These are phyloP conservation scores for Semicossyphus pulcher DNA, from an alignment of 2,113 vertebrate genomes.

Conservation along the genomic window DNA sequence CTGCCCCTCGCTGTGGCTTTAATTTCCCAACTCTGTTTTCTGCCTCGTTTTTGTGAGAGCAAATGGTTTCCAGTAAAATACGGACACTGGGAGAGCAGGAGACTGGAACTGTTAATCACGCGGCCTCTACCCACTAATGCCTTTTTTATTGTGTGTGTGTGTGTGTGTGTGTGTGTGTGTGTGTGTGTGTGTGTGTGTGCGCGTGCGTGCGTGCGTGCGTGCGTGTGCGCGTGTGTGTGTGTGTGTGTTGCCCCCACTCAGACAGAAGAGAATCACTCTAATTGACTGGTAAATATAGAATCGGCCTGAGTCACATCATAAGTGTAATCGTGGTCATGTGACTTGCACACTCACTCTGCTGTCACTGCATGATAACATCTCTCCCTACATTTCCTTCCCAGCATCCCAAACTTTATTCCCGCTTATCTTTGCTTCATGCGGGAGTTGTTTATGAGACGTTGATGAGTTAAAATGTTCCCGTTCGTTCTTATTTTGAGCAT, in stretches of 20 bases:
- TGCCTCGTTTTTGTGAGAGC: slow-evolving; percentile 38
- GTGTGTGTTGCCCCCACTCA: background rate
- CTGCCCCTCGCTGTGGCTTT: slow-evolving; percentile 19
- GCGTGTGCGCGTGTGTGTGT: no score
- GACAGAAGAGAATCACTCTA: slow-evolving; percentile 15
- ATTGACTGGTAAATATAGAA: slow-evolving; percentile 27
- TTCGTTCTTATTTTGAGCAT: background rate
- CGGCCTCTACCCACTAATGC: slow-evolving; percentile 1
- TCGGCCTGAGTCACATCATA: slow-evolving; percentile 28
- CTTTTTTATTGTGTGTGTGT: slow-evolving; percentile 2
- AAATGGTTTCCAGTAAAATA: slow-evolving; percentile 36
- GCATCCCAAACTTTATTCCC: slow-evolving; percentile 22
- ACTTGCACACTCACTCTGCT: slow-evolving; percentile 16
- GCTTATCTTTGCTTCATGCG: background rate
- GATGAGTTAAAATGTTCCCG: background rate
- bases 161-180: background rate
- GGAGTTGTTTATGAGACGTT: slow-evolving; percentile 13
- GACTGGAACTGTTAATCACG: slow-evolving; percentile 35
- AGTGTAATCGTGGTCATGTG: slow-evolving; percentile 20
- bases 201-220: no score
- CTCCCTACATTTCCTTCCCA: slow-evolving; percentile 21
- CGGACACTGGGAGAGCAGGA: background rate
- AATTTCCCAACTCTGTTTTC: slow-evolving; percentile 36
- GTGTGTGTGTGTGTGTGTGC: background rate
- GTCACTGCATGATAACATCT: slow-evolving; percentile 46